Evolutionary conservation across 2,113 vertebrate genomes (phyloP).

Genomic region (Plestiodon gilberti): DNA sequence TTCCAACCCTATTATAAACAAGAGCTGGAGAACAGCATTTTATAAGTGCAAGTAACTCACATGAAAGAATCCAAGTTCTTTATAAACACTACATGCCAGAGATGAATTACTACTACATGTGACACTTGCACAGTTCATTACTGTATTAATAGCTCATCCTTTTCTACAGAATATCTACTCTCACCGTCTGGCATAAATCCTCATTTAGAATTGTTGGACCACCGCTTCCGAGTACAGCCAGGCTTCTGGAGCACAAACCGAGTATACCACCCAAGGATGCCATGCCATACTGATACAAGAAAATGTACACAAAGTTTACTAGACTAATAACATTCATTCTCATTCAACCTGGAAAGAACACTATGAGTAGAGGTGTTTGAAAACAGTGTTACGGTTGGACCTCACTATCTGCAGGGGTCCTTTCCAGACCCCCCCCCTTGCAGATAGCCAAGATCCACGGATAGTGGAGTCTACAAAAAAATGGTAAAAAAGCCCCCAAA

Average conservation of each 20-base stretch:
- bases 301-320: constrained; percentile 11
- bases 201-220: constrained; percentile 28
- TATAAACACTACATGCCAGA: neutral
- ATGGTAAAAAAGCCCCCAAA: too few relatives aligned
- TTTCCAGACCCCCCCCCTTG: too few relatives aligned
- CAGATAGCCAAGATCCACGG: too few relatives aligned
- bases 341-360: too few relatives aligned
- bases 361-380: too few relatives aligned
- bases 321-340: neutral
- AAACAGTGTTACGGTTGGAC: too few relatives aligned
- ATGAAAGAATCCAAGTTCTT: neutral
- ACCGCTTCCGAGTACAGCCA: constrained; percentile 1
- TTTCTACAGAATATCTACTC: neutral
- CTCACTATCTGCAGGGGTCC: too few relatives aligned
- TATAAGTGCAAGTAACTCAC: neutral
- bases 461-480: too few relatives aligned
- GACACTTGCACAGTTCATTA: neutral
- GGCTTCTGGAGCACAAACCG: neutral
- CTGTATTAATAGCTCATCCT: constrained; percentile 1
- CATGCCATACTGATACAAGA: neutral
- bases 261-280: constrained; percentile 31
- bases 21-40: neutral
- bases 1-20: neutral
- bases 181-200: constrained; percentile 25
- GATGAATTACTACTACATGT: neutral